Conservation (phyloP, 2,797 vertebrate species). For the Myotis findleyi region DNA sequence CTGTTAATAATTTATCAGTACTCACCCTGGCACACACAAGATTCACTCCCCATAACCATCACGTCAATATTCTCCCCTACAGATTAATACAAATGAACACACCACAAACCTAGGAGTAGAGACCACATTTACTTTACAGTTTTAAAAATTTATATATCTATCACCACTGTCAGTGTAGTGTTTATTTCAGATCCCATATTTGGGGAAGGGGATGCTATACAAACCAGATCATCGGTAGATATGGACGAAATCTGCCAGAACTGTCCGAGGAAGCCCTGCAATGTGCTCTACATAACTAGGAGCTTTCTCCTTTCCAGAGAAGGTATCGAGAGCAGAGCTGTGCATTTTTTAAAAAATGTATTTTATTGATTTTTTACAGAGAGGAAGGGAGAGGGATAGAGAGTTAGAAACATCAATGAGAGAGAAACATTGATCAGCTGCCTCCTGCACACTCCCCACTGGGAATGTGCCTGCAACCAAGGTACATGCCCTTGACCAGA, state of each 20-base stretch:
- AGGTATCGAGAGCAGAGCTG: not conserved
- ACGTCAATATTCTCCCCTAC: conserved; percentile 47
- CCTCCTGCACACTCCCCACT: too few species aligned
- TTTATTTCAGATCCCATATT: conserved; percentile 21
- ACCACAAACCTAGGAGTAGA: conserved; percentile 67
- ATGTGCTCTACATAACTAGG: not conserved
- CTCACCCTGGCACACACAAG: conserved; percentile 52
- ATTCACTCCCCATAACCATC: conserved; percentile 42
- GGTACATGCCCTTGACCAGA: too few species aligned
- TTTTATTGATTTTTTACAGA: too few species aligned
- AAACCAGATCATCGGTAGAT: not conserved
- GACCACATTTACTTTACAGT: conserved; percentile 62
- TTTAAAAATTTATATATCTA: conserved; percentile 53
- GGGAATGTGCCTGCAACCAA: too few species aligned
- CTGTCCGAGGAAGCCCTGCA: not conserved
- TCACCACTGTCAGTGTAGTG: not conserved
- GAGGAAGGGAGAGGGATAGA: too few species aligned
- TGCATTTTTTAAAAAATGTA: not conserved
- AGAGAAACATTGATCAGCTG: too few species aligned
- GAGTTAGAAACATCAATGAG: too few species aligned
- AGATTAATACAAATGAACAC: conserved; percentile 61
- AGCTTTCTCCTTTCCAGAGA: conserved; percentile 19
- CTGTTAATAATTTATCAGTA: conserved; percentile 50
- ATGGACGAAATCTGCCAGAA: conserved; percentile 1
- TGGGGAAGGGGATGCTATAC: not conserved